phyloP scores from a whole-genome alignment of 2,113 vertebrate genomes.

The Misgurnus anguillicaudatus region DNA sequence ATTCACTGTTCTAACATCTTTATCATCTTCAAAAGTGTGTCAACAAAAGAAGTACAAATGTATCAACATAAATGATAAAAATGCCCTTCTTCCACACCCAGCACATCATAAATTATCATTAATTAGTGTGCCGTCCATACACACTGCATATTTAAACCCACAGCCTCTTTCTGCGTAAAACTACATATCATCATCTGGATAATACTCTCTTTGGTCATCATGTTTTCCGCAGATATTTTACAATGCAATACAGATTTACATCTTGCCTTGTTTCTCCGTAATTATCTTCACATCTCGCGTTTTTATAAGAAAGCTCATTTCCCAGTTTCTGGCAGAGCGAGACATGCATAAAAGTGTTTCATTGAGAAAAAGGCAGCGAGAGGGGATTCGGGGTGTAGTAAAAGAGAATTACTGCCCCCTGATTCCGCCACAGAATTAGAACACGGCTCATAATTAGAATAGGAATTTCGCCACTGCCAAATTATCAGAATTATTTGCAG shows the following conservation, averaged over 20 bases:
- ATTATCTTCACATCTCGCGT: conserved; percentile 48
- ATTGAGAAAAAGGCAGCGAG: conserved; percentile 68
- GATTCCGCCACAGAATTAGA: conserved; percentile 64
- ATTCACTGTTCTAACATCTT: conserved; percentile 31
- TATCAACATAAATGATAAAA: conserved; percentile 35
- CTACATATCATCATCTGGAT: too few relatives aligned
- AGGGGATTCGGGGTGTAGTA: conserved; percentile 65
- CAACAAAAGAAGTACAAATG: conserved; percentile 19
- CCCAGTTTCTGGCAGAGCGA: conserved; percentile 56
- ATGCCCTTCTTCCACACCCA: too few relatives aligned
- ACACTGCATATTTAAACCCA: conserved; percentile 47
- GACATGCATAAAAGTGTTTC: conserved; percentile 66
- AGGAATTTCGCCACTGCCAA: conserved; percentile 60
- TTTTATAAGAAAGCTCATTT: conserved; percentile 60
- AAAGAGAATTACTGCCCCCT: conserved; percentile 67
- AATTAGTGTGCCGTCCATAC: conserved; percentile 55
- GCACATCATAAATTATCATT: conserved; percentile 63
- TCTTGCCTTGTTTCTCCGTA: conserved; percentile 50
- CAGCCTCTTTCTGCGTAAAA: conserved; percentile 51
- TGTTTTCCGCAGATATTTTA: conserved; percentile 37
- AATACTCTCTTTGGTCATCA: conserved; percentile 47
- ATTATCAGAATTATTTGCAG: conserved; percentile 71
- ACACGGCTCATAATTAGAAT: conserved; percentile 67
- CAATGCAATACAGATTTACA: conserved; percentile 39
- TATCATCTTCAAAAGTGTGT: not conserved